Conservation (phyloP, 2,888 invertebrate species). For the Philereme vetulata region DNA sequence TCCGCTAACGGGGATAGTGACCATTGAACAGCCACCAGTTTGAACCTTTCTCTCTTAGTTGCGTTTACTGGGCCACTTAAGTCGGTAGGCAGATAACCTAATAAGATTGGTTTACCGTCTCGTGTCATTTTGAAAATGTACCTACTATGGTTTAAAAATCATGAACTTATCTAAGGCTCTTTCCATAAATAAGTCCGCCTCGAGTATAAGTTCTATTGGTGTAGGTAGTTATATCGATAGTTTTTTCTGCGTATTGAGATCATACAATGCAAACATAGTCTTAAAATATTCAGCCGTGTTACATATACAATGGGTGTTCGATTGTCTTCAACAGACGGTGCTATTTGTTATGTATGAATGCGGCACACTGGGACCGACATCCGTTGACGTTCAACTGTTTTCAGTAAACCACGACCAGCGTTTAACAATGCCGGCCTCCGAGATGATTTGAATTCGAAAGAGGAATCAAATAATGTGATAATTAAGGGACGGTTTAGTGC, state of each 20-base stretch:
- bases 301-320: constrained; percentile 59
- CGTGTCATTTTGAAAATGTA: no score
- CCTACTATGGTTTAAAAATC: no score
- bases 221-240: neutral
- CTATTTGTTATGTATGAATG: constrained; percentile 74
- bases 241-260: constrained; percentile 29
- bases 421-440: constrained; percentile 62
- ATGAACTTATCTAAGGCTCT: no score
- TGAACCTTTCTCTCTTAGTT: no score
- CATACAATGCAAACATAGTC: constrained; percentile 41
- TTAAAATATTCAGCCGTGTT: constrained; percentile 59
- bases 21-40: no score
- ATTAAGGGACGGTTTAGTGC: constrained; percentile 40
- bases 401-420: constrained; percentile 65
- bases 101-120: no score
- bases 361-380: constrained; percentile 59
- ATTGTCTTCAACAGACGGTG: constrained; percentile 62
- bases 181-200: no score
- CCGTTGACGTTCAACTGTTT: constrained; percentile 74
- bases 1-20: no score
- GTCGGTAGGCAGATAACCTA: no score
- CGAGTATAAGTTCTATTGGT: no score
- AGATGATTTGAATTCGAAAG: constrained; percentile 62
- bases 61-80: no score
- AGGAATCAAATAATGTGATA: constrained; percentile 53